A percentile compares a stretch with the other conserved stretches of the same genome.
These are phyloP conservation scores for Ostrea edulis DNA, from an alignment of 1,140 invertebrate genomes.

Conservation along the genomic window DNA sequence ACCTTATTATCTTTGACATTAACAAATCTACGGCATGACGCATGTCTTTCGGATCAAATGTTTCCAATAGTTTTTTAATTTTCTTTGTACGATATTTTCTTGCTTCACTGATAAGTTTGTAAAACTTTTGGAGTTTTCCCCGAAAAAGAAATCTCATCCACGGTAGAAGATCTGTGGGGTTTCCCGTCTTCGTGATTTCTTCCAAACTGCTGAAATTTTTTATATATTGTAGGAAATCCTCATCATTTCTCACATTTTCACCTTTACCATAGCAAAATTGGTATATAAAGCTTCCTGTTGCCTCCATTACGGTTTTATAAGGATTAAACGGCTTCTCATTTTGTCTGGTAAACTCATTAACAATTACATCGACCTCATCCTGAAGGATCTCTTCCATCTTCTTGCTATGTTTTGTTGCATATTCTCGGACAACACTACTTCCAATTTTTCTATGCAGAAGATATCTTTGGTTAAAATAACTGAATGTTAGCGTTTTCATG, in stretches of 20 bases:
- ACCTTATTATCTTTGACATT: slow-evolving; percentile 5
- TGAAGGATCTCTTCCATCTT: slow-evolving; percentile 54
- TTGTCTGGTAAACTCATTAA: slow-evolving; percentile 39
- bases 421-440: slow-evolving; percentile 51
- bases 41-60: slow-evolving; percentile 37
- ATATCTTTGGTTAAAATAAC: slow-evolving; percentile 51
- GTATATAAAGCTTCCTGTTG: slow-evolving; percentile 58
- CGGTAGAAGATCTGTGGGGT: slow-evolving; percentile 53
- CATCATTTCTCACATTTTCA: slow-evolving; percentile 49
- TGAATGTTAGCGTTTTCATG: slow-evolving; percentile 46
- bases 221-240: slow-evolving; percentile 43
- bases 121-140: slow-evolving; percentile 1
- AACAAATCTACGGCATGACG: slow-evolving; percentile 50
- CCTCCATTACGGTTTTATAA: slow-evolving; percentile 25
- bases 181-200: slow-evolving; percentile 49
- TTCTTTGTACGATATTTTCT: neutral
- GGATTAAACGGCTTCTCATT: slow-evolving; percentile 53
- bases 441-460: slow-evolving; percentile 54
- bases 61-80: slow-evolving; percentile 39
- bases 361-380: slow-evolving; percentile 48
- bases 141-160: slow-evolving; percentile 48
- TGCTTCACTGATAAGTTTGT: neutral
- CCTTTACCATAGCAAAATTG: slow-evolving; percentile 60
- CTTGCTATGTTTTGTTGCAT: slow-evolving; percentile 45
- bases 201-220: slow-evolving; percentile 42